These are phyloP conservation scores for Thripadectes ignobilis DNA, from an alignment of 2,797 vertebrate species.

Conservation along the genomic window DNA sequence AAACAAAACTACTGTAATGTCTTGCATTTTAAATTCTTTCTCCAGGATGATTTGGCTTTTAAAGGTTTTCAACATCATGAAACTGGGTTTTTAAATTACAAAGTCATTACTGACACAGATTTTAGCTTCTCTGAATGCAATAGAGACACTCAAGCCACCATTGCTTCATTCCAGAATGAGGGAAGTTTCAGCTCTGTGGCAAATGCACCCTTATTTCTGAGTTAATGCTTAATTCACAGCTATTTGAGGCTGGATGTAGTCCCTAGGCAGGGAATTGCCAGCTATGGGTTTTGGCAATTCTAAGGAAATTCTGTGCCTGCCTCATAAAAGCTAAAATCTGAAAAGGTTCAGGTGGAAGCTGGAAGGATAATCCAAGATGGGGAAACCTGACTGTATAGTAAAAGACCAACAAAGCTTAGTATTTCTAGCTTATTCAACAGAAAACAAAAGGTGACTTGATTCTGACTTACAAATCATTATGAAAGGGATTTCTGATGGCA, in stretches of 20 bases:
- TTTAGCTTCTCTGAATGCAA: neutral
- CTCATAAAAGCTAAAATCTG: neutral
- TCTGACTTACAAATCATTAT: neutral
- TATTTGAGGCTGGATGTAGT: neutral
- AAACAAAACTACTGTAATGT: neutral
- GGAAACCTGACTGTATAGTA: neutral
- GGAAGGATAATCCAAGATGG: neutral
- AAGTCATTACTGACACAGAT: neutral
- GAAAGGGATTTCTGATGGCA: constrained; percentile 21
- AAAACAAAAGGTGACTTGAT: neutral
- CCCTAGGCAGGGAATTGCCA: neutral
- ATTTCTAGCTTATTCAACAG: neutral
- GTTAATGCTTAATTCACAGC: neutral
- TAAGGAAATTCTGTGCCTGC: neutral
- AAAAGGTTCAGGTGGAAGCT: neutral
- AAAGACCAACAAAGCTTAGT: neutral
- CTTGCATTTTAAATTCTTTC: neutral
- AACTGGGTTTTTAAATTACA: neutral
- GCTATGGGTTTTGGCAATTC: neutral
- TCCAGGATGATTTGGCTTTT: neutral
- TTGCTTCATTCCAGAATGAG: neutral
- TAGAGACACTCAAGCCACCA: neutral
- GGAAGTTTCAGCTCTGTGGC: neutral
- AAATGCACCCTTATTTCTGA: neutral
- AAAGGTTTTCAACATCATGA: neutral